Conservation (phyloP, 2,888 invertebrate species). For the Tanytarsus gracilentus region DNA sequence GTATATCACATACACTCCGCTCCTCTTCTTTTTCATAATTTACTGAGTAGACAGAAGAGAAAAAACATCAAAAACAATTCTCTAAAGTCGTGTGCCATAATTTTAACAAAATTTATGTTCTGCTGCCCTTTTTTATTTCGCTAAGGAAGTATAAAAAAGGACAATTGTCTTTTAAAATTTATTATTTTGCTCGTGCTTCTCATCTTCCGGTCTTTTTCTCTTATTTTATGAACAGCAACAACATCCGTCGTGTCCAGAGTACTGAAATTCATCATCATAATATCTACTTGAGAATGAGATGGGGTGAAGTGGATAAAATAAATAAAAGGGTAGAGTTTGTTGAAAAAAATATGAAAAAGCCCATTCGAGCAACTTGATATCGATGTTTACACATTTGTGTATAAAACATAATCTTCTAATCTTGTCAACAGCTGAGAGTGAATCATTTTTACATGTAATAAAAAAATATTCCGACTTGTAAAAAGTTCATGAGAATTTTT, state of each 20-base stretch:
- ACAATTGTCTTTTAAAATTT: conserved; percentile 12
- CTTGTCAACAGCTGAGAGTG: too few relatives aligned
- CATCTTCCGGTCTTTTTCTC: not conserved
- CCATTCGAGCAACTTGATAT: too few relatives aligned
- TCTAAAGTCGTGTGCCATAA: conserved; percentile 1
- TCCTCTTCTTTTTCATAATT: conserved; percentile 1
- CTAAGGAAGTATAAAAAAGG: not conserved
- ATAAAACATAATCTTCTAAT: too few relatives aligned
- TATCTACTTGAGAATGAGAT: too few relatives aligned
- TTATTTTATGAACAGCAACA: not conserved
- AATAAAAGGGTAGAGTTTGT: too few relatives aligned
- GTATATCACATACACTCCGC: not conserved
- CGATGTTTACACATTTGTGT: too few relatives aligned
- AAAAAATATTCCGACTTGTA: too few relatives aligned
- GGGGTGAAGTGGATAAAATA: too few relatives aligned
- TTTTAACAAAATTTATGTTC: conserved; percentile 3
- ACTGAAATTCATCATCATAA: not conserved
- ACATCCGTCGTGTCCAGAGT: not conserved
- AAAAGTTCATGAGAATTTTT: too few relatives aligned
- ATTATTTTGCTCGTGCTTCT: not conserved
- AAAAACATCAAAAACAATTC: conserved; percentile 7
- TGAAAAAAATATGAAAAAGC: too few relatives aligned
- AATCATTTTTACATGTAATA: too few relatives aligned
- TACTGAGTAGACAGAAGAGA: conserved; percentile 5
- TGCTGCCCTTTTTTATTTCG: not conserved